These are phyloP conservation scores for Ametastegia equiseti DNA, from an alignment of 2,888 invertebrate genomes.

Conservation along the genomic window DNA sequence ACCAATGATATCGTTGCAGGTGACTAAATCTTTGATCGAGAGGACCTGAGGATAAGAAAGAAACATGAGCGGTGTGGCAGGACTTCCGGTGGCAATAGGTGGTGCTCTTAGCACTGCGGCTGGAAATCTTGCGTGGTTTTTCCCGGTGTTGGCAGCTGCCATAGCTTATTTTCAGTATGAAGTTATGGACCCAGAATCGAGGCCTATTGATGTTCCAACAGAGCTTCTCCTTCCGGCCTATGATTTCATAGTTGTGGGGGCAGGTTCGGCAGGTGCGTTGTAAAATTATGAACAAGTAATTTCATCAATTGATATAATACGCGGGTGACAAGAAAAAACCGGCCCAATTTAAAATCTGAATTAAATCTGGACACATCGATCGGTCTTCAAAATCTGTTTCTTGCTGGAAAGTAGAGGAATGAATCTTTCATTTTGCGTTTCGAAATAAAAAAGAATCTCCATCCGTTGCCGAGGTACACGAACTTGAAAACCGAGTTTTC, in stretches of 20 bases:
- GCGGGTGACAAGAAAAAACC: too few relatives aligned
- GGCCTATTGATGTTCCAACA: constrained; percentile 84
- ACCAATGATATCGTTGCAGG: background rate
- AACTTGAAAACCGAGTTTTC: too few relatives aligned
- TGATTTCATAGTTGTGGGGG: constrained; percentile 92
- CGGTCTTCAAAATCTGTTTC: too few relatives aligned
- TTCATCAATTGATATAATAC: background rate
- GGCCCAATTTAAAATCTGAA: too few relatives aligned
- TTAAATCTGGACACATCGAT: too few relatives aligned
- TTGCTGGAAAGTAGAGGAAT: too few relatives aligned
- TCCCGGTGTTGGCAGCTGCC: constrained; percentile 90
- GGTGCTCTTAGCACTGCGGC: constrained; percentile 76
- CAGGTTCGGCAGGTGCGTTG: constrained; percentile 87
- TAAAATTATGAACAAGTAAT: background rate
- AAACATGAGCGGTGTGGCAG: constrained; percentile 83
- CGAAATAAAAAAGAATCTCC: too few relatives aligned
- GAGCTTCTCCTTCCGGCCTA: constrained; percentile 83
- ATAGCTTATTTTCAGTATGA: constrained; percentile 93
- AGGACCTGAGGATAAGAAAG: background rate
- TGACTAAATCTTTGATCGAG: background rate
- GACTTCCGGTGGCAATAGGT: constrained; percentile 67
- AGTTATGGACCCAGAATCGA: constrained; percentile 88
- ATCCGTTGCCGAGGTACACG: too few relatives aligned
- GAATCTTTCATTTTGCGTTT: too few relatives aligned
- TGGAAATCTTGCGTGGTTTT: constrained; percentile 87